These are phyloP conservation scores for Oriolus oriolus DNA, from an alignment of 2,113 vertebrate species.

Conservation along the genomic window DNA sequence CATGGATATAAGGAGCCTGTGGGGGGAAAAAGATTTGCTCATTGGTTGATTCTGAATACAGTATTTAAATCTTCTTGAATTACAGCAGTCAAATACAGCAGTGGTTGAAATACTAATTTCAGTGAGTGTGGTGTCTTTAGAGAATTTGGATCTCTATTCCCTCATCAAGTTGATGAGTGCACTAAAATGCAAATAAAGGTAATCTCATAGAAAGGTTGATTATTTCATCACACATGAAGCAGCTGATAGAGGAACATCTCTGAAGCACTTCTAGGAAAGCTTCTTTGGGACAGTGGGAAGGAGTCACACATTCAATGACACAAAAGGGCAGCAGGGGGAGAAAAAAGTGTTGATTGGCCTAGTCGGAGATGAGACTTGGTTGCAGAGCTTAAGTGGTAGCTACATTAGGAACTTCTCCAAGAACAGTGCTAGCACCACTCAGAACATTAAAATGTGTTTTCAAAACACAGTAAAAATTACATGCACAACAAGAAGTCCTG, in stretches of 20 bases:
- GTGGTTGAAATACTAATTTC: neutral
- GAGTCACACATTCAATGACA: neutral
- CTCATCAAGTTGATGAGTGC: neutral
- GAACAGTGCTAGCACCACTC: neutral
- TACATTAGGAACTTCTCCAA: neutral
- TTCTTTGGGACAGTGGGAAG: neutral
- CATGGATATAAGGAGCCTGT: neutral
- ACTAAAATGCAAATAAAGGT: slow-evolving; percentile 35
- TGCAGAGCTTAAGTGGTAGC: neutral
- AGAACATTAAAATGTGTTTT: neutral
- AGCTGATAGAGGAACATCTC: neutral
- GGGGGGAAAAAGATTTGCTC: neutral
- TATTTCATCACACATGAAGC: neutral
- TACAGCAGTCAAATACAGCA: neutral
- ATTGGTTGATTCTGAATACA: neutral
- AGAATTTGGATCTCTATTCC: neutral
- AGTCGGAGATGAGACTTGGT: neutral
- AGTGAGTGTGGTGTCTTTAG: neutral
- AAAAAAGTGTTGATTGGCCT: neutral
- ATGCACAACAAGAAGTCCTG: neutral
- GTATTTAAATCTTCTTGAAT: neutral
- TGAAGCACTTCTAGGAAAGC: neutral
- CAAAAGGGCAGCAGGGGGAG: too few species aligned
- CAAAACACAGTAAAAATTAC: neutral
- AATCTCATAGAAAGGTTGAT: neutral